Evolutionary conservation across 2,797 vertebrate species (phyloP).

Genomic region (Chaenodraco wilsoni): DNA sequence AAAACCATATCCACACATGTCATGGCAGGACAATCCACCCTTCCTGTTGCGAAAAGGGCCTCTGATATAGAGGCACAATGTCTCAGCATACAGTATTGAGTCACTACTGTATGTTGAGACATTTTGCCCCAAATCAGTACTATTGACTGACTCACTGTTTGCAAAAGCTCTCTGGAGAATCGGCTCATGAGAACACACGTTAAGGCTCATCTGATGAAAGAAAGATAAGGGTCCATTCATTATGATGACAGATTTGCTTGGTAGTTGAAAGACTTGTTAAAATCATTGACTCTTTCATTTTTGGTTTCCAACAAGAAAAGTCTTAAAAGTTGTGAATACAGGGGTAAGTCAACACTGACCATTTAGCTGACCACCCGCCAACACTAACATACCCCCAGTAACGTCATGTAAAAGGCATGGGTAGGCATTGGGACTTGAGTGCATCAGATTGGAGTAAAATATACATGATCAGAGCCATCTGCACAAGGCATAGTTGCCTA

Average conservation of each 20-base stretch:
- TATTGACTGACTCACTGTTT: slow-evolving; percentile 16
- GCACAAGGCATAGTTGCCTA: slow-evolving; percentile 78
- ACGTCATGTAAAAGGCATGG: slow-evolving; percentile 64
- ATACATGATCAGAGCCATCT: slow-evolving; percentile 83
- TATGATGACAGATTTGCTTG: neutral
- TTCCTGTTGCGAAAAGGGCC: slow-evolving; percentile 4
- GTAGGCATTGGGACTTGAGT: slow-evolving; percentile 69
- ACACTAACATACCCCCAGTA: slow-evolving; percentile 35
- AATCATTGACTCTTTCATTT: neutral
- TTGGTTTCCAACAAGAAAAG: no score
- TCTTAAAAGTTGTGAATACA: neutral
- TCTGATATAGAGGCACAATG: slow-evolving; percentile 29
- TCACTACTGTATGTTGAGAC: no score
- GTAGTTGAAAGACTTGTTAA: neutral
- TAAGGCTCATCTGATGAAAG: neutral
- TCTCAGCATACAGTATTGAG: neutral
- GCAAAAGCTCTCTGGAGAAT: slow-evolving; percentile 1
- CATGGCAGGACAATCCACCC: slow-evolving; percentile 21
- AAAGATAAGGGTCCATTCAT: neutral
- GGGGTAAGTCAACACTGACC: neutral
- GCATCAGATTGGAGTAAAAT: slow-evolving; percentile 80
- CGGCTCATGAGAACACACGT: neutral
- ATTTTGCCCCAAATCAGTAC: no score
- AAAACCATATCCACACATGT: slow-evolving; percentile 25
- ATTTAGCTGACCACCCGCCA: slow-evolving; percentile 10